Evolutionary conservation across 2,888 invertebrate species (phyloP), one percentile per base, ranked within the genome.

Genomic region (Diogma glabrata): DNA sequence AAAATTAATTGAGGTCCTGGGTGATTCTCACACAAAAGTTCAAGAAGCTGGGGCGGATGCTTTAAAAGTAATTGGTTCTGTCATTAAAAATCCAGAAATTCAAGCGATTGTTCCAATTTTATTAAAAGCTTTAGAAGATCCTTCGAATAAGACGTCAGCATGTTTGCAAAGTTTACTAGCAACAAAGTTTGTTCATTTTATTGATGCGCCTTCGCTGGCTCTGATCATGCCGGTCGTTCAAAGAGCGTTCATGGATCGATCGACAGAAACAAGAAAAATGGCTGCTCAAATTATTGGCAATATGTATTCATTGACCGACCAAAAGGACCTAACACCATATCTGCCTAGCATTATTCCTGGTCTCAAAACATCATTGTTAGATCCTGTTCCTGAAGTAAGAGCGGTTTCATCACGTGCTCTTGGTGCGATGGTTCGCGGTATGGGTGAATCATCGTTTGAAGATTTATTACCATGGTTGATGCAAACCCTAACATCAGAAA

Each of bases 141-240:
- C 99, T 3, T 90, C 94, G 0, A 87, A 87, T 67, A 93, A 91
- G 69, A 99, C 97, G 0, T 89, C 91, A 0, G 79, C 79, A 1
- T 95, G 94, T 63, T 76, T 99, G n/a, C 90, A 93, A 66, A 92
- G 89, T 1, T 74, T 97, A 22, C 70, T 93, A n/a, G 89, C 92
- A 70, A 93, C 92, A 0, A 88, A 96, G 70, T 99, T 99, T 72
- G 94, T 99, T 40, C 99, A 99, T 72, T 96, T 97, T 72, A 96
- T 99, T 62, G 99, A 99, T 71, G 94, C 99, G 3, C 95, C 99
- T 1, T 97, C 97, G 0, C 76, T 99, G 19, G 97, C 99, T 53
- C 77, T 99, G 50, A 96, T 99, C 62, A 99, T 99, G 97, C 99
- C 99, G 0, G 96, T 99, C 4, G 94, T 99, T 23, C 90, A 96